Base-by-base conservation (phyloP, 2,888 invertebrate genomes). In the Orchestes rusci region DNA sequence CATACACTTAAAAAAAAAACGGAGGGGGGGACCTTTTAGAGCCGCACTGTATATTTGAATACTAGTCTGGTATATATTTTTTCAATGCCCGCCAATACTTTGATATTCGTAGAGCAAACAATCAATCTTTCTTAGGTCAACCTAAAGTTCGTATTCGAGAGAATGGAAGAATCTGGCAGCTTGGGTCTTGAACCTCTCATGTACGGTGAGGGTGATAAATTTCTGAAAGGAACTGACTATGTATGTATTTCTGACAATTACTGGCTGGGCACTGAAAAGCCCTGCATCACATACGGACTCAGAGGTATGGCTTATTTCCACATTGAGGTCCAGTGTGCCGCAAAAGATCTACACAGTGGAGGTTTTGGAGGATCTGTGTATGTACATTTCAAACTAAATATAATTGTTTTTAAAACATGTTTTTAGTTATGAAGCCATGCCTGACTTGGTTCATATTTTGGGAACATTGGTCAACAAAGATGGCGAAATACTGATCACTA, bases 181-280 rank as follows among this genome's bases (percentile, higher is more conserved):
- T 87, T 88, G 64, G 97, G 97, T n/a, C 72, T 99, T 16, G 93
- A 95, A 65, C 87, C 85, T 1, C 71, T 95, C 7, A 73, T 99
- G 0, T 70, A 72, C 55, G 65, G 74, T 1, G 73, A 76, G 54
- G 84, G 85, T 62, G 81, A 86, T 55, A 78, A 77, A 17, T 95
- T 93, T 68, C 76, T 96, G 23, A 74, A 80, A 40, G 77, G 79
- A 62, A 84, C 92, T 0, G 95, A 97, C 68, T 96, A 81, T 70
- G 91, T 95, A 12, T 96, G 96, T 67, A 96, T 99, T 63, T 95
- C 95, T 16, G 97, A 99, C 67, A 99, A 96, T 70, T 99, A 97
- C 66, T 99, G 97, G 97, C 71, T 99, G 46, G 96, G 97, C 2
- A 94, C 86, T 50, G 84, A 81, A n/a, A 94, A 92, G 63, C 97